Base-by-base conservation (phyloP, 2,797 vertebrate genomes). In the Selene dorsalis region DNA sequence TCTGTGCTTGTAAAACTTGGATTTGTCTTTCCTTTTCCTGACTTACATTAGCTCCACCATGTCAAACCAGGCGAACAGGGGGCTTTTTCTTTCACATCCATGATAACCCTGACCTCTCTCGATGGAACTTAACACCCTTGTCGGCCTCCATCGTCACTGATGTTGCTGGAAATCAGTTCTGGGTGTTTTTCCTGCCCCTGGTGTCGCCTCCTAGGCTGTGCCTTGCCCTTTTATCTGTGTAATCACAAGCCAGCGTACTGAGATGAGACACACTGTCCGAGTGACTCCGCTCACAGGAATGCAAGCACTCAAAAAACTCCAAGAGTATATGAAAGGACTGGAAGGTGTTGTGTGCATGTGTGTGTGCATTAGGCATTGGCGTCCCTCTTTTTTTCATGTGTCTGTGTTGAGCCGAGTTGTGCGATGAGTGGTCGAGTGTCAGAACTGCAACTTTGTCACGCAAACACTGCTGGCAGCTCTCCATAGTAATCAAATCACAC, bases 391-490 rank as follows among this genome's bases (percentile, higher is more conserved):
- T 69, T 18, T 77, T 4, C 55, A 6, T 57, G n/a, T 2, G 32
- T 28, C 58, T 35, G 62, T 41, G 59, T 69, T 32, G 11, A 6
- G 58, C 24, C 3, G 62, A 41, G 77, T 50, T 50, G 66, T 53
- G 60, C 3, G 12, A 30, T 28, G 79, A 65, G 77, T 32, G 63
- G 62, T 61, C 56, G 24, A n/a, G 82, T 83, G 88, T 89, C 81
- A 86, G 64, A 73, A 20, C 56, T 38, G 35, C 28, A 80, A 50
- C 67, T 81, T 79, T 72, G 75, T 0, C 24, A 63, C 43, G 43
- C 88, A 85, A 91, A 85, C 85, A 89, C 91, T 82, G 91, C 90
- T 87, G 87, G 91, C 90, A 89, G 79, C 85, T 88, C 82, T 92
- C 93, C 82, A 77, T 69, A 83, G 80, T 50, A 65, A 90, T 94